These are phyloP conservation scores for Zonitis immaculata DNA, from an alignment of 2,888 invertebrate species.

Conservation along the genomic window DNA sequence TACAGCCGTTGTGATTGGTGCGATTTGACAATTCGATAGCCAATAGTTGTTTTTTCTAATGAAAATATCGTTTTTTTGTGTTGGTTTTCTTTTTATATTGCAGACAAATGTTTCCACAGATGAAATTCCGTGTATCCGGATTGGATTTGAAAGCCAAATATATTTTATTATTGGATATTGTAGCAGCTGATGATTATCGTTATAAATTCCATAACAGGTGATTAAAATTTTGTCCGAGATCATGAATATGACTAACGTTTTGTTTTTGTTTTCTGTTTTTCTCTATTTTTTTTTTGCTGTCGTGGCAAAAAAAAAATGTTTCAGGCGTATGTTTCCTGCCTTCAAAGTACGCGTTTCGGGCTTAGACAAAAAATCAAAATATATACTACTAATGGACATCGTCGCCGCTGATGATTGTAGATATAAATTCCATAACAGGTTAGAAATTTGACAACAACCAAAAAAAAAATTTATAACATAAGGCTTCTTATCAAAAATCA, in stretches of 20 bases:
- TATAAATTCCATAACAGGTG: conserved; percentile 97
- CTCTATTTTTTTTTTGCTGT: background rate
- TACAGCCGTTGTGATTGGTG: too few relatives aligned
- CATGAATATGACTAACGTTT: background rate
- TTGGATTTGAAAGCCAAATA: conserved; percentile 99
- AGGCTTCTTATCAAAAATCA: conserved; percentile 3
- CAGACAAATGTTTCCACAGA: conserved; percentile 99
- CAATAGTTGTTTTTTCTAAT: too few relatives aligned
- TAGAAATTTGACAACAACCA: conserved; percentile 39
- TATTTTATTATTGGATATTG: conserved; percentile 97
- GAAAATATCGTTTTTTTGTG: background rate
- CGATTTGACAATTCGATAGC: too few relatives aligned
- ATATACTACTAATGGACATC: conserved; percentile 96
- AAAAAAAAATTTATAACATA: conserved; percentile 12
- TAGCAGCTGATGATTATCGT: conserved; percentile 97
- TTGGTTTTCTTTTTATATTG: conserved; percentile 39
- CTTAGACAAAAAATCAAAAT: conserved; percentile 95
- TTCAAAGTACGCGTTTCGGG: conserved; percentile 95
- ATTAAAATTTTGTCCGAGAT: conserved; percentile 18
- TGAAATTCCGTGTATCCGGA: conserved; percentile 97
- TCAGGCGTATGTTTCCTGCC: conserved; percentile 97
- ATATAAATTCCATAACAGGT: conserved; percentile 93
- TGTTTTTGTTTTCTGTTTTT: background rate
- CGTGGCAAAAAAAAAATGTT: conserved; percentile 46
- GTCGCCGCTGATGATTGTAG: conserved; percentile 94